phyloP scores from a whole-genome alignment of 1,140 invertebrate genomes.

The Phthorimaea operculella region DNA sequence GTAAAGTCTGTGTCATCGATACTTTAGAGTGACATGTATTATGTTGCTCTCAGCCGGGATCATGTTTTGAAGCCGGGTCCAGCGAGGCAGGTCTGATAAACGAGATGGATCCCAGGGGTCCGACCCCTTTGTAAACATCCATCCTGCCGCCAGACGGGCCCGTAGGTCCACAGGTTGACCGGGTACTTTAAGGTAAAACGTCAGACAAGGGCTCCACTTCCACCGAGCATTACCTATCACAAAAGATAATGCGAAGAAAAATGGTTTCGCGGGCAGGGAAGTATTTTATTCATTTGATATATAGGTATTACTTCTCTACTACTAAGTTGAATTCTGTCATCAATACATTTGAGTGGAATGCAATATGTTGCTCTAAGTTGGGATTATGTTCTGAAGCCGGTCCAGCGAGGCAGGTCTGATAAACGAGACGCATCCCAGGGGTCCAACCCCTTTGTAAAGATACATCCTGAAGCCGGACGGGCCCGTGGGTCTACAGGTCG shows the following conservation, averaged over 20 bases:
- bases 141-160: slow-evolving; percentile 6
- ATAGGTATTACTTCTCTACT: too few species aligned
- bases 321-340: too few species aligned
- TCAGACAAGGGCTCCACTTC: too few species aligned
- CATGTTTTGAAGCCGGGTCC: neutral
- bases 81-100: neutral
- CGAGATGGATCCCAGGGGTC: slow-evolving; percentile 6
- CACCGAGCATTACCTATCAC: too few species aligned
- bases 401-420: neutral
- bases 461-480: slow-evolving; percentile 8
- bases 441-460: slow-evolving; percentile 17
- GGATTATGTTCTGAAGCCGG: slow-evolving; percentile 1
- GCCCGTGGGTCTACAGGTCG: neutral
- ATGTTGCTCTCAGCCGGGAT: neutral
- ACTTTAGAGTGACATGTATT: neutral
- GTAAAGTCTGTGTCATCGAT: too few species aligned
- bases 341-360: too few species aligned
- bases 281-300: too few species aligned
- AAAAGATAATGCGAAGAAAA: too few species aligned
- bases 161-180: neutral
- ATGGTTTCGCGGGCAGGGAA: too few species aligned
- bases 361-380: neutral
- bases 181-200: too few species aligned
- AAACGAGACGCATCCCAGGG: slow-evolving; percentile 7
- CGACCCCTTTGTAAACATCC: slow-evolving; percentile 17